Evolutionary conservation across 2,113 vertebrate genomes (phyloP).

Genomic region (Passer domesticus): DNA sequence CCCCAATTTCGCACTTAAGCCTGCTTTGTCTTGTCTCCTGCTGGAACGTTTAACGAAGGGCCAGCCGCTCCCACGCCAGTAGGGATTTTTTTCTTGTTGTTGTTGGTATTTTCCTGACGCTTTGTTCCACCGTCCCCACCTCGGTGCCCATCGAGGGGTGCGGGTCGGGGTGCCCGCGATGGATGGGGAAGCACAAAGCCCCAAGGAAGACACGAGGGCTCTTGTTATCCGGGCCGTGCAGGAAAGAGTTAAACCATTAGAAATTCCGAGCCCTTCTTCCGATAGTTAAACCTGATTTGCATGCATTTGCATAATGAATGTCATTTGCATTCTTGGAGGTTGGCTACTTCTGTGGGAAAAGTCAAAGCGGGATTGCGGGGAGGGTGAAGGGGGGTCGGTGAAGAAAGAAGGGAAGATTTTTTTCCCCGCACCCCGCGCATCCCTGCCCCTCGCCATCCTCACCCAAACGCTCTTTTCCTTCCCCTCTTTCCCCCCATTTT

Average conservation of each 20-base stretch:
- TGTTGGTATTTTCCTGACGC: neutral
- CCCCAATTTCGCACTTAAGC: neutral
- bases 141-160: neutral
- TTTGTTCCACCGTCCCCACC: neutral
- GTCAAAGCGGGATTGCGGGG: conserved; percentile 83
- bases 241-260: conserved; percentile 75
- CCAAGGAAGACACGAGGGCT: neutral
- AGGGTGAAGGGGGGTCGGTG: conserved; percentile 56
- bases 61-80: neutral
- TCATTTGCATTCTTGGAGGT: conserved; percentile 98
- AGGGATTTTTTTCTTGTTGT: neutral
- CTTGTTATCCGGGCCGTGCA: neutral
- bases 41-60: neutral
- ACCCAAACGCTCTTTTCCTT: neutral
- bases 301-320: conserved; percentile 99
- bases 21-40: conserved; percentile 39
- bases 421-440: neutral
- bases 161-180: neutral
- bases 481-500: neutral
- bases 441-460: neutral
- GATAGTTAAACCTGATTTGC: conserved; percentile 98
- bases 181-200: neutral
- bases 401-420: conserved; percentile 74
- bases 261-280: conserved; percentile 81
- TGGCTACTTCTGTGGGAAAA: conserved; percentile 95